phyloP scores from a whole-genome alignment of 1,140 invertebrate species.

The Aethina tumida region DNA sequence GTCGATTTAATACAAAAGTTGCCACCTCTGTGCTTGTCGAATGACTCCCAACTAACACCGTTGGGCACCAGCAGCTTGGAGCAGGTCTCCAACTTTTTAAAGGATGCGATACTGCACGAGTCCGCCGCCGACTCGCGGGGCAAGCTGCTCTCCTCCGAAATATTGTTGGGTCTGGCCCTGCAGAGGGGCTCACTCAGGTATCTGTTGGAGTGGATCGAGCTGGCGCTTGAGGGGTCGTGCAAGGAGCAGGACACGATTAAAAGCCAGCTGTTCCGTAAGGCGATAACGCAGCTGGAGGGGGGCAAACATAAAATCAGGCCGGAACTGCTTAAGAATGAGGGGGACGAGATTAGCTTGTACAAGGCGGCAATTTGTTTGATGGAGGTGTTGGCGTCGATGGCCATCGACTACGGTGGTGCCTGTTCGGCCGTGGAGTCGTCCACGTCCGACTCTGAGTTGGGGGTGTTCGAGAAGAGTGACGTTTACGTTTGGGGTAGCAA shows the following conservation, averaged over 20 bases:
- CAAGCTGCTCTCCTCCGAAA: slow-evolving; percentile 43
- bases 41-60: slow-evolving; percentile 47
- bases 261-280: slow-evolving; percentile 22
- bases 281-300: slow-evolving; percentile 23
- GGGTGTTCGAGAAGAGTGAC: slow-evolving; percentile 37
- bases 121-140: slow-evolving; percentile 44
- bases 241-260: slow-evolving; percentile 14
- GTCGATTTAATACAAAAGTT: slow-evolving; percentile 45
- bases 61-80: slow-evolving; percentile 46
- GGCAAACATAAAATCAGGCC: slow-evolving; percentile 17
- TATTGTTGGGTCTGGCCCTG: slow-evolving; percentile 46
- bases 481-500: slow-evolving; percentile 62
- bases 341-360: slow-evolving; percentile 36
- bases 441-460: slow-evolving; percentile 21
- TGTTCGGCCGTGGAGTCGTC: slow-evolving; percentile 15
- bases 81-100: slow-evolving; percentile 45
- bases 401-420: slow-evolving; percentile 26
- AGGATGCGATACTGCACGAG: slow-evolving; percentile 41
- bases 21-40: slow-evolving; percentile 49
- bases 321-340: slow-evolving; percentile 9
- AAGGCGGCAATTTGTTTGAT: slow-evolving; percentile 45
- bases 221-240: slow-evolving; percentile 40
- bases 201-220: slow-evolving; percentile 55
- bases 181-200: slow-evolving; percentile 54
- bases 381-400: slow-evolving; percentile 40